Percentiles rank a stretch among this genome's conserved stretches.
These are phyloP conservation scores for Teinopalpus imperialis DNA, from an alignment of 2,888 invertebrate species.

Conservation along the genomic window DNA sequence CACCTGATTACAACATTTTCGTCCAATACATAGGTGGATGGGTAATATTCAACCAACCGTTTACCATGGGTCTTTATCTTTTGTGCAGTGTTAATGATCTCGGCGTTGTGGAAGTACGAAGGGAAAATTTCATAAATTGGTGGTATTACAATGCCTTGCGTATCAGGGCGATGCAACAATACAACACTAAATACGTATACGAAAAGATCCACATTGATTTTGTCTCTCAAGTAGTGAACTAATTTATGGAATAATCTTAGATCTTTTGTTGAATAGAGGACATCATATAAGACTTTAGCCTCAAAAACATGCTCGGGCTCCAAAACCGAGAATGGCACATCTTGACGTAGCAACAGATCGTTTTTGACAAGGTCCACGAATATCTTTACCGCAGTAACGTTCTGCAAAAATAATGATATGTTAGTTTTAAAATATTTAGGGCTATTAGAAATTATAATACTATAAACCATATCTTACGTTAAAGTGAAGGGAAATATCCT, in stretches of 20 bases:
- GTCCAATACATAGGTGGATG: conserved; percentile 57
- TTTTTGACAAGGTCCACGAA: conserved; percentile 78
- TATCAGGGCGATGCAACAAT: conserved; percentile 84
- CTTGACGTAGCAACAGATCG: conserved; percentile 78
- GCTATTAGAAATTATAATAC: no score
- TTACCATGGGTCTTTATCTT: conserved; percentile 75
- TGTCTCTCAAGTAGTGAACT: conserved; percentile 85
- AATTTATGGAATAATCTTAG: conserved; percentile 86
- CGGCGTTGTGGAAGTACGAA: conserved; percentile 85
- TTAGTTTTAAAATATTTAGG: no score
- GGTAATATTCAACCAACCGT: conserved; percentile 50
- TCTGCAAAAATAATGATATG: conserved; percentile 51
- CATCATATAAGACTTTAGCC: conserved; percentile 84
- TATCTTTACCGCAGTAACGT: conserved; percentile 77
- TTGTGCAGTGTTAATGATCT: conserved; percentile 85
- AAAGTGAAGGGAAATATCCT: no score
- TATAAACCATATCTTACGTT: conserved; percentile 54
- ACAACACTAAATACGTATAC: conserved; percentile 84
- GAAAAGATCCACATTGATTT: conserved; percentile 87
- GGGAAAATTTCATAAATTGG: conserved; percentile 88
- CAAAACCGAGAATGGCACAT: conserved; percentile 81
- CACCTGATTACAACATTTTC: conserved; percentile 81
- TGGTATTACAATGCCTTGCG: conserved; percentile 84
- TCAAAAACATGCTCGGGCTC: conserved; percentile 83
- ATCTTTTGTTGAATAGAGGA: conserved; percentile 86